Percentiles rank a stretch among this genome's conserved stretches.
phyloP scores from a whole-genome alignment of 2,888 invertebrate species.

The Platynereis dumerilii region DNA sequence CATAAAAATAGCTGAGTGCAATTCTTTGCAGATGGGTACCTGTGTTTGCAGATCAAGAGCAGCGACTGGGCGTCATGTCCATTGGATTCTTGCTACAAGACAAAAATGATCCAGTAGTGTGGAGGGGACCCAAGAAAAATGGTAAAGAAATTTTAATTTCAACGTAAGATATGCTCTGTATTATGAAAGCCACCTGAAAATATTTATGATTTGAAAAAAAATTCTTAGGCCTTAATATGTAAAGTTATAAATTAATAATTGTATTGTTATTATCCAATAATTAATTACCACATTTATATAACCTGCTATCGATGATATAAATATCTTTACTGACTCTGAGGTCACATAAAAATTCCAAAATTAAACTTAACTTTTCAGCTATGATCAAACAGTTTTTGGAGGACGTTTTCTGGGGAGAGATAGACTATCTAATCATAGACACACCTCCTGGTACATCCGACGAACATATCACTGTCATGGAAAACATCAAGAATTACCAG shows the following conservation, averaged over 20 bases:
- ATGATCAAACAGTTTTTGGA: slow-evolving; percentile 94
- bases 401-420: slow-evolving; percentile 92
- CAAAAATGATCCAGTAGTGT: slow-evolving; percentile 87
- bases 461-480: slow-evolving; percentile 88
- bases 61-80: slow-evolving; percentile 90
- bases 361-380: slow-evolving; percentile 66
- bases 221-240: no score
- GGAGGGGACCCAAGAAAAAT: slow-evolving; percentile 97
- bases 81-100: slow-evolving; percentile 88
- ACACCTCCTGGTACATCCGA: slow-evolving; percentile 96
- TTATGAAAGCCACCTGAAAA: neutral
- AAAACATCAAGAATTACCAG: slow-evolving; percentile 70
- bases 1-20: no score
- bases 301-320: no score
- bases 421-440: slow-evolving; percentile 89
- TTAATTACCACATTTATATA: neutral
- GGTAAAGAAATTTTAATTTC: slow-evolving; percentile 65
- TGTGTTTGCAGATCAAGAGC: slow-evolving; percentile 81
- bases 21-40: slow-evolving; percentile 88
- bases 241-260: neutral
- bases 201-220: neutral
- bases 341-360: no score
- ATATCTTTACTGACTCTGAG: no score
- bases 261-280: neutral
- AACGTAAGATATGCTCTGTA: neutral